Evolutionary conservation across 2,888 invertebrate species (phyloP).

Genomic region (Diarsia brunnea): DNA sequence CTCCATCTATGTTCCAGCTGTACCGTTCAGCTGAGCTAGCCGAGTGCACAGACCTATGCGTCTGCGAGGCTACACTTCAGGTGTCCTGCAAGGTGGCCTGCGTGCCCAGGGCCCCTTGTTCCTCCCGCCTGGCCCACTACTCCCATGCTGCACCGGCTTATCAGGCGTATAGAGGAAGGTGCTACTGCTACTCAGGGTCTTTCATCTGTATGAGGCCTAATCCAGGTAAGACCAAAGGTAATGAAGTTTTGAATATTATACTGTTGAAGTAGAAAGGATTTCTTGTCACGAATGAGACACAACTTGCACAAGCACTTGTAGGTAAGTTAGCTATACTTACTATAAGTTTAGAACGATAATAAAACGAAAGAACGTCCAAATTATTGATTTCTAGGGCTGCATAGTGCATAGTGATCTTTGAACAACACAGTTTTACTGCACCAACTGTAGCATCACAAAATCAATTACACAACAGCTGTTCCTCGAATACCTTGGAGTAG

Average conservation of each 20-base stretch:
- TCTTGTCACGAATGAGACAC: not conserved
- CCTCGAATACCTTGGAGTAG: not conserved
- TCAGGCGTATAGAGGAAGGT: constrained; percentile 96
- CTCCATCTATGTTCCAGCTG: constrained; percentile 90
- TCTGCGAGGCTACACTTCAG: constrained; percentile 94
- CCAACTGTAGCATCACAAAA: not conserved
- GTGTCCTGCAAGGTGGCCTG: constrained; percentile 97
- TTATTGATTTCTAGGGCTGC: not conserved
- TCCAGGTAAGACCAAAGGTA: constrained; percentile 79
- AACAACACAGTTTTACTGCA: constrained; percentile 3
- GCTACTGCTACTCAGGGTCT: constrained; percentile 97
- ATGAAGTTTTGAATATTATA: constrained; percentile 15
- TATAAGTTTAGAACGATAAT: not conserved
- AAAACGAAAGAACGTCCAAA: not conserved
- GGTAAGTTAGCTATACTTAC: not conserved
- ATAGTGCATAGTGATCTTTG: not conserved
- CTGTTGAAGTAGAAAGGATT: constrained; percentile 17
- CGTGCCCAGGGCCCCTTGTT: constrained; percentile 96
- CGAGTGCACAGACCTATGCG: constrained; percentile 97
- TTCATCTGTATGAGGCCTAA: constrained; percentile 97
- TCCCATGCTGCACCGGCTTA: constrained; percentile 97
- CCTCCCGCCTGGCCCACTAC: constrained; percentile 96
- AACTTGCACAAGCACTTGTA: not conserved
- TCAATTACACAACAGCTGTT: not conserved
- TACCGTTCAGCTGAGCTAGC: constrained; percentile 95